Evolutionary conservation across 2,888 invertebrate genomes (phyloP), one percentile per base, ranked within the genome.

Genomic region (Cheilosia impressa): DNA sequence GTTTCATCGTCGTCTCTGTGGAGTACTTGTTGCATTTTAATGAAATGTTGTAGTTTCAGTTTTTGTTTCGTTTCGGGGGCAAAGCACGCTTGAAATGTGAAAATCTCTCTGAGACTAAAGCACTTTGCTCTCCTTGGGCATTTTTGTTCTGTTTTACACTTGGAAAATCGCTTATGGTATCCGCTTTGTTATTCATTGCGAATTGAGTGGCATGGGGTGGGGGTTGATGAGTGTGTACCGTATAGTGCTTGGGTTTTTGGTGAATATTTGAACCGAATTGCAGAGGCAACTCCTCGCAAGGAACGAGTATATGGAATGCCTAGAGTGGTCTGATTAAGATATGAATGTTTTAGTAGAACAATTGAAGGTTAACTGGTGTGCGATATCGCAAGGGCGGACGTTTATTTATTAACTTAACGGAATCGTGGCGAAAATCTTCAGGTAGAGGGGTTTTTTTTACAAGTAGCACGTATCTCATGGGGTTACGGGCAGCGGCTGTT

Each of bases 21-120:
- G 63, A 69, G 69, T 79, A 79, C 83, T 84, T 84, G 83, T 84
- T 84, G 83, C 83, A 84, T 84, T 84, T 84, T 79, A 84, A 84
- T 79, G 79, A 84, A 79, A 69, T 68, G 76, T 60, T 60, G 63
- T 73, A 66, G 68, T 68, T 76, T 76, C 43, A 68, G 68, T 69
- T 55, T n/a, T 58, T 10, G 10, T n/a, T 50, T 34, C 62, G 1
- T 72, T 76, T 71, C 34, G 65, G 76, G 69, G 62, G 57, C 57
- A 81, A 71, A 82, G 63, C 65, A 81, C 76, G 81, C 69, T 69
- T 69, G 72, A 68, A 45, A 68, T 68, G 45, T 52, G 52, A 58
- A 80, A 80, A 80, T 73, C 80, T 73, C 73, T 73, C 52, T 65
- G 55, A 73, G 66, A 73, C 80, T 66, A 80, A 52, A 80, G 73